Base-by-base conservation (phyloP, 2,888 invertebrate species). In the Clanis bilineata region DNA sequence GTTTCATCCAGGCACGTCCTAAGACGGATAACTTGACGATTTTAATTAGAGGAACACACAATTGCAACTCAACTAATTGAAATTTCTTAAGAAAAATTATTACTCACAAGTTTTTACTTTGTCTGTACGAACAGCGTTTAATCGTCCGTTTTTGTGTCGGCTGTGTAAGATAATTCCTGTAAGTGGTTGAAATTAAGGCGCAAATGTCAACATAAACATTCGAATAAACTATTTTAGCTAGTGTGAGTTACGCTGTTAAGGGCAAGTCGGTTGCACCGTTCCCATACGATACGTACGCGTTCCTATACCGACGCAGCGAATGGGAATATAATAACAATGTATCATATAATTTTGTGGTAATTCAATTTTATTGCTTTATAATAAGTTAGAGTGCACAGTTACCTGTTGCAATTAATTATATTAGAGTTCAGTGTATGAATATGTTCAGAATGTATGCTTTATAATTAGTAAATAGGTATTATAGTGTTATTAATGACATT, bases 91-190 rank as follows among this genome's bases (percentile, higher is more conserved):
- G 68, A 72, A 75, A 65, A 60, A 62, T 57, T 55, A 44, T 36
- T 56, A 63, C 65, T 67, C 63, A 68, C 66, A 69, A 69, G 62
- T 71, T 71, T 69, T 72, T 72, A 65, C 66, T 66, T 62, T 67
- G 70, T 66, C 60, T 62, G 70, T 73, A 66, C 64, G 55, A 63
- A 62, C 65, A 66, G 62, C 57, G 65, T 68, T 63, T 63, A 68
- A 70, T 70, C 69, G 64, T 61, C 57, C n/a, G 57, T 64, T 64
- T 70, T 64, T 70, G 65, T 64, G 43, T 58, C 32, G 10, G 28
- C 43, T 28, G 44, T 59, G 64, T 60, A 51, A 38, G 64, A 45
- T 63, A 59, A 67, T 68, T 62, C 65, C 65, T 59, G 25, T 54
- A 61, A 62, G 59, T 64, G 61, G 54, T 67, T 64, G 55, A 60